Conservation (phyloP, 1,140 invertebrate species). For the Apis laboriosa region DNA sequence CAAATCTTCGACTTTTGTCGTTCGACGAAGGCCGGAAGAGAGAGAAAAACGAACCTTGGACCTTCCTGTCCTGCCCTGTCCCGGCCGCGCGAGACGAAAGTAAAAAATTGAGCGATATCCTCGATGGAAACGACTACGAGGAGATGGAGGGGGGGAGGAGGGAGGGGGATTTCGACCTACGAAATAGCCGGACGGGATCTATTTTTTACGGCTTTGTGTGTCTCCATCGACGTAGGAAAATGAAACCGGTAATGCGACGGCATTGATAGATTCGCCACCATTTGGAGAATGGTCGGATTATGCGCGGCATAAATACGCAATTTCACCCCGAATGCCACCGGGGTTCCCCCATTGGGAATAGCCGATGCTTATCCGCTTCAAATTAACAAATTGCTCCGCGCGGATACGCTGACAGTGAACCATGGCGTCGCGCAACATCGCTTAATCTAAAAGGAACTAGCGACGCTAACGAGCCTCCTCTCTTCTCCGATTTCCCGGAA, state of each 20-base stretch:
- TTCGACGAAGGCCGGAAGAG: constrained; percentile 35
- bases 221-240: constrained; percentile 77
- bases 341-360: constrained; percentile 57
- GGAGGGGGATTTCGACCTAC: no score
- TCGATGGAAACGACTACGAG: constrained; percentile 17
- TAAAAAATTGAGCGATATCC: constrained; percentile 79
- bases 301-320: constrained; percentile 79
- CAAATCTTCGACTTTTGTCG: neutral
- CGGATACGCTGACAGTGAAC: constrained; percentile 60
- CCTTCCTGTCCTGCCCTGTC: constrained; percentile 1
- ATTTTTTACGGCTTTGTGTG: constrained; percentile 77
- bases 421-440: constrained; percentile 35
- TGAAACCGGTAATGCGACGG: constrained; percentile 77
- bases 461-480: constrained; percentile 17
- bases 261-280: constrained; percentile 78
- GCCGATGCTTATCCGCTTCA: constrained; percentile 65
- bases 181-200: constrained; percentile 69
- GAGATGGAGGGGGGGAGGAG: neutral
- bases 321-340: constrained; percentile 69
- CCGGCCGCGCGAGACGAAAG: constrained; percentile 28
- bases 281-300: constrained; percentile 78
- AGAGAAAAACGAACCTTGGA: constrained; percentile 44
- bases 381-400: constrained; percentile 66
- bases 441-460: constrained; percentile 42
- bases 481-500: constrained; percentile 27